Base-by-base conservation (phyloP, 2,797 vertebrate genomes). In the Aeoliscus strigatus region DNA sequence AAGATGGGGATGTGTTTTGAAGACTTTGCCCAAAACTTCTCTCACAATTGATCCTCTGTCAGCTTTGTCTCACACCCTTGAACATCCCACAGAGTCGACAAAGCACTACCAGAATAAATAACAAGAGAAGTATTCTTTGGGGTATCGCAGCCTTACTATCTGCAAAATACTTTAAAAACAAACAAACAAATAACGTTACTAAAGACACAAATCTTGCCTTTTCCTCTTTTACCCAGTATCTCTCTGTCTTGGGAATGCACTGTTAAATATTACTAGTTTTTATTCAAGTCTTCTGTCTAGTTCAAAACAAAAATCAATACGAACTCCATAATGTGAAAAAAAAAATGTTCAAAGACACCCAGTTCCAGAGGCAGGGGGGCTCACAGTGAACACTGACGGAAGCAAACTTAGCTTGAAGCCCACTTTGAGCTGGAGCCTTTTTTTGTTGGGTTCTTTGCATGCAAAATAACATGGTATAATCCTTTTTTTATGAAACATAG, bases 241-340 rank as follows among this genome's bases (percentile, higher is more conserved):
- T 42, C 38, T 46, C 42, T 2, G 26, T 70, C 63, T 47, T 53
- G 70, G 70, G 76, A 76, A 57, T 46, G 30, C 46, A 33, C 60
- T 71, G 74, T 78, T 73, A 75, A 74, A 81, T 79, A 79, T 78
- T 73, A 80, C 57, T 34, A 13, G 70, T 66, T 65, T 39, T 65
- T 57, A 61, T 66, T 78, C 66, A 71, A 73, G 59, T 60, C 58
- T 51, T 70, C 55, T 60, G 55, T 56, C 60, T 37, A 52, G 54
- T 77, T 77, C 55, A 78, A 70, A 78, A 72, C 55, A 56, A 71
- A 62, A 75, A 73, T 74, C 73, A 76, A 80, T 74, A 66, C 21
- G 10, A 62, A 39, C 55, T 47, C 66, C 30, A 60, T 70, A 63
- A 72, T 71, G 67, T 65, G 64, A n/a, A n/a, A n/a, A n/a, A n/a